Evolutionary conservation across 2,797 vertebrate species (phyloP), one percentile per base, ranked within the genome.

Genomic region (Gambusia yucatana): DNA sequence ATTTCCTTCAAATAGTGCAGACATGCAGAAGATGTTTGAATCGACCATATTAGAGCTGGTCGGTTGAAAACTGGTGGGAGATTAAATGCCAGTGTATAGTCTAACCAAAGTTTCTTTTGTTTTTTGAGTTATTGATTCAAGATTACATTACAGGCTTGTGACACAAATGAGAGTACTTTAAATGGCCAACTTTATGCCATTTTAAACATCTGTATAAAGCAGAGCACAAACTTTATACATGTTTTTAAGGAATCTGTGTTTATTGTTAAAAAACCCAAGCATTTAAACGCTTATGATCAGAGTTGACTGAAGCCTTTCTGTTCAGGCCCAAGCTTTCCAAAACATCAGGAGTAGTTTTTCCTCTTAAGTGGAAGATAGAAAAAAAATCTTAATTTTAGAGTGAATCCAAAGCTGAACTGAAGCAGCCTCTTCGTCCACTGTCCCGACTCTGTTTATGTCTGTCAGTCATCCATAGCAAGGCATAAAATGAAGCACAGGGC

Each of bases 401-500:
- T 52, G 70, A 41, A 17, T 46, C 46, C 74, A 3, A 8, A 73
- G 44, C 33, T 77, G 73, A 77, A 75, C 73, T 50, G 50, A 76
- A 84, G 73, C 77, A 78, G 73, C 78, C 77, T 83, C 72, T 72
- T 85, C 65, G 47, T 36, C 77, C 77, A 83, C 10, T 9, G 72
- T 81, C 75, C 74, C 36, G 83, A 50, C 74, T 82, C 28, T 76
- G 46, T 83, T 85, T 63, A 39, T 76, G 57, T 76, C 84, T 52
- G 22, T 61, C 67, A 77, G 78, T 73, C 84, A 71, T 77, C 79
- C 30, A 63, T 72, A 78, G 74, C 86, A 84, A 87, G 44, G 61
- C 48, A 77, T 78, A 81, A 81, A 90, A 82, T 30, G 59, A 92
- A 92, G 87, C 91, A 92, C 91, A 92, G 91, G 82, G 89, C 87